Evolutionary conservation across 2,113 vertebrate genomes (phyloP).

Genomic region (Dinomys branickii): DNA sequence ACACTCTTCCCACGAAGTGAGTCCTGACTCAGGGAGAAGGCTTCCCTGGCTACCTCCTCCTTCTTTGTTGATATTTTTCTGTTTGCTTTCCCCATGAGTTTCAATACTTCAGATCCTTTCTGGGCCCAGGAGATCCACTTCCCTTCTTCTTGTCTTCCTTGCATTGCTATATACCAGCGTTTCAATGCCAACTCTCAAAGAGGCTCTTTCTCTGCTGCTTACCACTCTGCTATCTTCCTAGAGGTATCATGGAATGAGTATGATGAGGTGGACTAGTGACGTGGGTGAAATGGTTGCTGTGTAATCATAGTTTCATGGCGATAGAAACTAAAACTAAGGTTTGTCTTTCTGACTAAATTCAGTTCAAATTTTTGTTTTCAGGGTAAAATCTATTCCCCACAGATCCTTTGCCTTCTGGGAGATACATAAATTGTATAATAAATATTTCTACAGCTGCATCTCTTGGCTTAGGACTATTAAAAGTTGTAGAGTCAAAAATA

Average conservation of each 20-base stretch:
- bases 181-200: background rate
- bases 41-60: background rate
- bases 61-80: background rate
- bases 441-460: background rate
- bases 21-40: background rate
- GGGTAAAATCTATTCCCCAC: background rate
- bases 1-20: background rate
- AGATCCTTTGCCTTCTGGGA: background rate
- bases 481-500: background rate
- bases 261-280: background rate
- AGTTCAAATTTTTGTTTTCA: background rate
- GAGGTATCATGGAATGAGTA: background rate
- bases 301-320: background rate
- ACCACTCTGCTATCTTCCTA: background rate
- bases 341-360: background rate
- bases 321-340: constrained; percentile 10
- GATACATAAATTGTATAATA: background rate
- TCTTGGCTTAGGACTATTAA: background rate
- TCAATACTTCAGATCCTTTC: background rate
- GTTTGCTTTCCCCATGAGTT: background rate
- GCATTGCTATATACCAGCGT: background rate
- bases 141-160: background rate
- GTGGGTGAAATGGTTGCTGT: background rate
- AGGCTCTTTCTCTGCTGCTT: background rate
- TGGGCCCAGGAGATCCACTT: background rate